A percentile compares a stretch with the other conserved stretches of the same genome.
Evolutionary conservation across 30 jellyfish, hydroid and myxozoan genomes (phyloP).

Genomic region (Turritopsis rubra): DNA sequence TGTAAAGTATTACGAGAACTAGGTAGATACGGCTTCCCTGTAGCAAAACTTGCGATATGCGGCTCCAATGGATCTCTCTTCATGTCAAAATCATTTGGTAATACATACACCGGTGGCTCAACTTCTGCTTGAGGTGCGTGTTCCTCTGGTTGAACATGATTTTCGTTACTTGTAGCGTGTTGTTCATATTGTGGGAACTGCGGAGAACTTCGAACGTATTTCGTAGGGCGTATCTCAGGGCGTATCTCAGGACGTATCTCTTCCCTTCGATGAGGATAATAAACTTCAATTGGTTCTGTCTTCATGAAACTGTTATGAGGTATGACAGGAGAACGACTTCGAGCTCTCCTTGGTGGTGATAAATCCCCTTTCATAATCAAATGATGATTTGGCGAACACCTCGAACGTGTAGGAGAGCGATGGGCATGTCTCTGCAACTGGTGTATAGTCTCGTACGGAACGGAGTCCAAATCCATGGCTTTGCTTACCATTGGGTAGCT

Average conservation of each 20-base stretch:
- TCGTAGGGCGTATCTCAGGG: background rate
- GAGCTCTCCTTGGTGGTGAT: slow-evolving; percentile 21
- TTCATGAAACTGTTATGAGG: background rate
- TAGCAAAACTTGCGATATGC: slow-evolving; percentile 53
- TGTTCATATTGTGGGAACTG: slow-evolving; percentile 56
- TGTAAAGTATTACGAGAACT: background rate
- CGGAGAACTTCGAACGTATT: background rate
- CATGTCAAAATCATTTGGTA: slow-evolving; percentile 91
- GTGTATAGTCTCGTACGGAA: slow-evolving; percentile 4
- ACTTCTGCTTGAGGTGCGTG: slow-evolving; percentile 35
- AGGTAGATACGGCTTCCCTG: slow-evolving; percentile 20
- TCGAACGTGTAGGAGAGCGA: background rate
- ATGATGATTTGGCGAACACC: slow-evolving; percentile 21
- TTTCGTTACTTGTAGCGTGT: slow-evolving; percentile 61
- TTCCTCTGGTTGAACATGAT: slow-evolving; percentile 32
- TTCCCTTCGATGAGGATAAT: background rate
- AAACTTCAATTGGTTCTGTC: slow-evolving; percentile 1
- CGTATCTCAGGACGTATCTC: slow-evolving; percentile 2
- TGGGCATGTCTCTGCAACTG: background rate
- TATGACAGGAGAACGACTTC: slow-evolving; percentile 29
- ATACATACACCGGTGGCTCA: slow-evolving; percentile 87
- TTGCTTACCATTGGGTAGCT: slow-evolving; percentile 19
- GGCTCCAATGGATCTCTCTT: slow-evolving; percentile 68
- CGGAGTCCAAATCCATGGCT: slow-evolving; percentile 23
- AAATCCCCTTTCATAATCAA: background rate